A percentile compares a stretch with the other conserved stretches of the same genome.
These are phyloP conservation scores for Onychorhynchus coronatus DNA, from an alignment of 2,113 vertebrate genomes.

Conservation along the genomic window DNA sequence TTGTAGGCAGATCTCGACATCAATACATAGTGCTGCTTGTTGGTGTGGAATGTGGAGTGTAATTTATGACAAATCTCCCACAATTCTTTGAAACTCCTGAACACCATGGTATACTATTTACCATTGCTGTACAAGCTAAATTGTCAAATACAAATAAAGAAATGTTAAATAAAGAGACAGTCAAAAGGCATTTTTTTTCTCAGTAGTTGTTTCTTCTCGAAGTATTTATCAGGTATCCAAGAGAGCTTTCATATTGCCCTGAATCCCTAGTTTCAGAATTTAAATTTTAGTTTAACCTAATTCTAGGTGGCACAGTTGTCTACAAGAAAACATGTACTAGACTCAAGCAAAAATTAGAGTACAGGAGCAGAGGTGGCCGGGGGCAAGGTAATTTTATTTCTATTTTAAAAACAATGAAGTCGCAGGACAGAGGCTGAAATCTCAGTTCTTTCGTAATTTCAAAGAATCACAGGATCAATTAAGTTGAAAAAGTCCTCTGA, in stretches of 20 bases:
- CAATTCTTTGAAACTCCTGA: not conserved
- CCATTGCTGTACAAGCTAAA: not conserved
- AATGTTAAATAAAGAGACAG: not conserved
- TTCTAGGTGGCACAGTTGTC: not conserved
- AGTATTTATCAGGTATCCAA: not conserved
- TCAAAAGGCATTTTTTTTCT: not conserved
- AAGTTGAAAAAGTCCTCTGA: not conserved
- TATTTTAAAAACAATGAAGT: not conserved
- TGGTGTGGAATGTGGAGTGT: not conserved
- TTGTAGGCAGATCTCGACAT: not conserved
- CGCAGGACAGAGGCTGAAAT: rapidly evolving
- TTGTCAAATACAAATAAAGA: not conserved
- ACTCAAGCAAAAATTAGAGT: not conserved
- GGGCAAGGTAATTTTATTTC: not conserved
- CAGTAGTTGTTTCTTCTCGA: not conserved
- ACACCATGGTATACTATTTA: not conserved
- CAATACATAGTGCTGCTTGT: not conserved
- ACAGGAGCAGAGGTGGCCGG: not conserved
- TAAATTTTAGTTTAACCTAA: not conserved
- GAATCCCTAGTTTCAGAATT: not conserved
- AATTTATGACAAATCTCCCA: not conserved
- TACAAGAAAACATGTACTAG: not conserved
- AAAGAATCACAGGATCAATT: not conserved
- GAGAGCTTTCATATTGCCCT: not conserved
- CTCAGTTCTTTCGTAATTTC: not conserved